phyloP scores from a whole-genome alignment of 2,797 vertebrate species.

The Falco concolor region DNA sequence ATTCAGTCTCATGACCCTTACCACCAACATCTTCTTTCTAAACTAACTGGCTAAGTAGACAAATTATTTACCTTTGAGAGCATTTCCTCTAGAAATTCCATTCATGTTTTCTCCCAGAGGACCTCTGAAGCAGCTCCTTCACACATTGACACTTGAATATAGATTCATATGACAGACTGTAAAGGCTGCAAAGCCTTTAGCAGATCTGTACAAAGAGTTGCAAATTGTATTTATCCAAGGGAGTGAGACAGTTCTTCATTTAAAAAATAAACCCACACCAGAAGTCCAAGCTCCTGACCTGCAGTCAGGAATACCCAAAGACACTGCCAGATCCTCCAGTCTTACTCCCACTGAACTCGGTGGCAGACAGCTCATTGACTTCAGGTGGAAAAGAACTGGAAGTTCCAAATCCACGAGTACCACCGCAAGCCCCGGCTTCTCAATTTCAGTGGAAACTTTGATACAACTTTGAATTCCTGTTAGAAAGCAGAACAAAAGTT shows the following conservation, averaged over 20 bases:
- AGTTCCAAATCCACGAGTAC: background rate
- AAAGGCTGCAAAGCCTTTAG: conserved; percentile 3
- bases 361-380: background rate
- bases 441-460: background rate
- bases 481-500: background rate
- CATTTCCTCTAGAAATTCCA: background rate
- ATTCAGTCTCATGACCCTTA: background rate
- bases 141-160: conserved; percentile 5
- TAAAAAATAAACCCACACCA: background rate
- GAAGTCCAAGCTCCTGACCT: background rate
- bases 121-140: background rate
- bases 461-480: background rate
- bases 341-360: background rate
- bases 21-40: background rate
- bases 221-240: background rate
- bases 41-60: background rate
- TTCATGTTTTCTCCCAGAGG: conserved; percentile 8
- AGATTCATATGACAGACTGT: conserved; percentile 26
- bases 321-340: background rate
- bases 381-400: background rate
- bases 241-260: background rate
- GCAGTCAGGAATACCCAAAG: background rate
- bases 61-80: background rate
- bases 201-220: background rate
- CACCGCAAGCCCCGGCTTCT: background rate